Evolutionary conservation across 2,888 invertebrate species (phyloP).

Genomic region (Adelognathus sp.): DNA sequence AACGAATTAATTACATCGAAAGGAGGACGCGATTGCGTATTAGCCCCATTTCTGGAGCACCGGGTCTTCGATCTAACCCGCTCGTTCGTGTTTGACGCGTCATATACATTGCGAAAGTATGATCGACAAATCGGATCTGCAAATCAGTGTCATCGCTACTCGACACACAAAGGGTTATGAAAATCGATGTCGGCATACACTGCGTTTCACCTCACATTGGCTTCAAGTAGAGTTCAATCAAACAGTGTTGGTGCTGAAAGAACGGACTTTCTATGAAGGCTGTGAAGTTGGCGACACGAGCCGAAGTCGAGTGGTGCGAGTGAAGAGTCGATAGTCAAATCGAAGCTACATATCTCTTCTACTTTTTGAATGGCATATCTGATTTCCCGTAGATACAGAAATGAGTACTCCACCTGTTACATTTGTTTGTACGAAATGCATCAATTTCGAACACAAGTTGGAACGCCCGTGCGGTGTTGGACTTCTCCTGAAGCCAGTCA

Average conservation of each 20-base stretch:
- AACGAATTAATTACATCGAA: slow-evolving; percentile 34
- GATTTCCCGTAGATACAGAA: too few species aligned
- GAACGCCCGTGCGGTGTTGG: background rate
- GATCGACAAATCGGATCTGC: slow-evolving; percentile 12
- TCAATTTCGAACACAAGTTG: background rate
- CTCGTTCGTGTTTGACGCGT: background rate
- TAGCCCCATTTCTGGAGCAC: slow-evolving; percentile 24
- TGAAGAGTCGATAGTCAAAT: too few species aligned
- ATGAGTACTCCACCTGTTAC: background rate
- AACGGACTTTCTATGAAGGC: too few species aligned
- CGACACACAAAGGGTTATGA: too few species aligned
- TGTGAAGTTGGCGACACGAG: too few species aligned
- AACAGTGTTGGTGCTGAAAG: too few species aligned
- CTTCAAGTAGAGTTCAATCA: too few species aligned
- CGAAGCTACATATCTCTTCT: background rate
- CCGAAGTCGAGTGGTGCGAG: too few species aligned
- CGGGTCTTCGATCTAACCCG: slow-evolving; percentile 6
- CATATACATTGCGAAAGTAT: background rate
- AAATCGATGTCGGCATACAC: too few species aligned
- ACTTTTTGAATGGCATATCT: background rate
- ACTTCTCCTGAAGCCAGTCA: background rate
- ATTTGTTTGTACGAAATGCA: background rate
- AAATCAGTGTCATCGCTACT: background rate
- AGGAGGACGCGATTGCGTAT: slow-evolving; percentile 40
- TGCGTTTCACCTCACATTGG: too few species aligned